Conservation (phyloP, 1,140 invertebrate species). For the Mya arenaria region DNA sequence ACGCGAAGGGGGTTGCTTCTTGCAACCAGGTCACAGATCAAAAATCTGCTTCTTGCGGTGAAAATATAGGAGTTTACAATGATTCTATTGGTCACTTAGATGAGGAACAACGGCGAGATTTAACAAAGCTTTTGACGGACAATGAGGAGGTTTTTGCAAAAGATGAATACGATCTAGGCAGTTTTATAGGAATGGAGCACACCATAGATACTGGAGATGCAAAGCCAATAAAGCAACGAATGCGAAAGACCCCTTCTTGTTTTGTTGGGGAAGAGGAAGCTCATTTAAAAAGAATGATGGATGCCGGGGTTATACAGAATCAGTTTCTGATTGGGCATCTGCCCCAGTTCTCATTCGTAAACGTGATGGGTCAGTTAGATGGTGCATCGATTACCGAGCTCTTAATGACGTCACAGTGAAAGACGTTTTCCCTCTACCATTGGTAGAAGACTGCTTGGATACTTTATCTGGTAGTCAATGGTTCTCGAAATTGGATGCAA, state of each 20-base stretch:
- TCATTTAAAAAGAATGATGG: slow-evolving; percentile 48
- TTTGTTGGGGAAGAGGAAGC: slow-evolving; percentile 7
- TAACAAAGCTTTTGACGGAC: not conserved
- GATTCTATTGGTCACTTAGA: no score
- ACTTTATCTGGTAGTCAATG: slow-evolving; percentile 19
- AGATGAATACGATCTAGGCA: not conserved
- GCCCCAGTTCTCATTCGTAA: slow-evolving; percentile 81
- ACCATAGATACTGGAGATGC: slow-evolving; percentile 29
- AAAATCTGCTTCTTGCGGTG: no score
- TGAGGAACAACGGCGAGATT: no score
- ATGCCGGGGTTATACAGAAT: slow-evolving; percentile 63
- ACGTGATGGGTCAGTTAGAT: slow-evolving; percentile 79
- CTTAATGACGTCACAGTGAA: slow-evolving; percentile 79
- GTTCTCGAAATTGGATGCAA: slow-evolving; percentile 23
- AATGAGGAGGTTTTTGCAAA: slow-evolving; percentile 11
- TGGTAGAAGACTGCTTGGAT: slow-evolving; percentile 60
- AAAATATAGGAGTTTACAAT: no score
- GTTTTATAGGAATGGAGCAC: slow-evolving; percentile 5
- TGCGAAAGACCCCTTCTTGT: not conserved
- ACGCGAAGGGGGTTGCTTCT: no score
- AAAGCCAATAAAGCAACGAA: slow-evolving; percentile 27
- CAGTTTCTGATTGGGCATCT: slow-evolving; percentile 65
- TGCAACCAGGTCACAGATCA: no score
- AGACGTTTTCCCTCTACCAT: slow-evolving; percentile 81
- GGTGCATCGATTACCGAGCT: slow-evolving; percentile 81